Evolutionary conservation across 1,140 invertebrate genomes (phyloP), one percentile per base, ranked within the genome.

Genomic region (Yoshiicerus persimilis): DNA sequence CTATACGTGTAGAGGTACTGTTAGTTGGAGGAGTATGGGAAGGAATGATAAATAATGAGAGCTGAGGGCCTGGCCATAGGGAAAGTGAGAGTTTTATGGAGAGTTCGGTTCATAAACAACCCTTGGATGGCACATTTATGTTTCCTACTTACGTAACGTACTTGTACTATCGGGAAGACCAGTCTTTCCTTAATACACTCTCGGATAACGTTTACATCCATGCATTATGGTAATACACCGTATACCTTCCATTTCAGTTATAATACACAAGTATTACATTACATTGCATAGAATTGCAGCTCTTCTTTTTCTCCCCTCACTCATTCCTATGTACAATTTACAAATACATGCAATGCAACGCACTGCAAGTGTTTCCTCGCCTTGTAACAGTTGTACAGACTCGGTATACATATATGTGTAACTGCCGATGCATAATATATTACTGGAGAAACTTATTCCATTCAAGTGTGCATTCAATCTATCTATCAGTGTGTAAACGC

Each of bases 31-130:
- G 34, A 30, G 16, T 77, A 77, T 16, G 39, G 38, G 5, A 27
- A 56, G 25, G 75, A 80, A 84, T 41, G 86, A 88, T 88, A 88
- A 88, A 88, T 88, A 88, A 88, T 80, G 32, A 56, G 41, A 38
- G n/a, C 62, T 41, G 32, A 56, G 41, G 56, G 30, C 34, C 64
- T 20, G 86, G 75, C 75, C 56, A 75, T 36, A 84, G 80, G 85
- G 83, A 88, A 85, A 88, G 87, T 70, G 87, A 84, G 87, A 88
- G 87, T 84, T 84, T 88, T 88, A 84, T 88, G 80, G 47, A 64
- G 83, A 70, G 34, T 32, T 75, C 41, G 32, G 32, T 88, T 88
- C 87, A 88, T 88, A 88, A 88, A 88, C 87, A 88, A 88, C 75
- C 77, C 77, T 30, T 38, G 66, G 80, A 62, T 88, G 87, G 87